phyloP scores from a whole-genome alignment of 2,797 vertebrate species.

The Sarcophilus harrisii region DNA sequence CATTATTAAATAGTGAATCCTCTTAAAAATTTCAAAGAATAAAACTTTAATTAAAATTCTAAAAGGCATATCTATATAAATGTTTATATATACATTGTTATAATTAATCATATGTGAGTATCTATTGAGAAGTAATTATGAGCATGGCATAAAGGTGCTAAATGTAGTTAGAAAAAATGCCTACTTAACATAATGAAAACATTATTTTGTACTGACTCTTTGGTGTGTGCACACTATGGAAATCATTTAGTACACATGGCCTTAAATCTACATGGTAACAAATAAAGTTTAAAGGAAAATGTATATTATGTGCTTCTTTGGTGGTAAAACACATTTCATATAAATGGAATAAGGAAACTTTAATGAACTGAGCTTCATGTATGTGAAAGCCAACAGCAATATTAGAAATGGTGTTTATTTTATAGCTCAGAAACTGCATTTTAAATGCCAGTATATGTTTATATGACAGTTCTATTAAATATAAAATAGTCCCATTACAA shows the following conservation, averaged over 20 bases:
- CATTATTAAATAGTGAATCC: not conserved
- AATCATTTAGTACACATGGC: conserved; percentile 10
- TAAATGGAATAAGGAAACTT: conserved; percentile 76
- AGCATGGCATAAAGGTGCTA: conserved; percentile 39
- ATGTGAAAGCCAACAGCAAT: conserved; percentile 86
- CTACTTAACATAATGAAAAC: not conserved
- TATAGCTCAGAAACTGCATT: conserved; percentile 90
- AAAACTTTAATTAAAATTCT: conserved; percentile 12
- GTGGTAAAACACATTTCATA: conserved; percentile 72
- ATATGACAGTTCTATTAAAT: conserved; percentile 89
- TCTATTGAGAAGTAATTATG: not conserved
- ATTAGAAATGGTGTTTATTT: conserved; percentile 90
- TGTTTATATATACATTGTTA: conserved; percentile 24
- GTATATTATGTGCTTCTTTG: conserved; percentile 55
- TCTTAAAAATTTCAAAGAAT: conserved; percentile 18
- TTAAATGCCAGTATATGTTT: conserved; percentile 88
- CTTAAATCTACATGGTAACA: conserved; percentile 38
- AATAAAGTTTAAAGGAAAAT: conserved; percentile 54
- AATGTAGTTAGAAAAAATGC: conserved; percentile 40
- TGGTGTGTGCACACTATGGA: not conserved
- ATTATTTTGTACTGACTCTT: not conserved
- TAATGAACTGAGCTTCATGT: conserved; percentile 78
- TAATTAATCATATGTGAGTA: conserved; percentile 23
- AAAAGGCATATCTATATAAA: not conserved
- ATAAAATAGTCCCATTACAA: conserved; percentile 89